Percentiles rank a stretch among this genome's conserved stretches.
Evolutionary conservation across 2,888 invertebrate species (phyloP).

Genomic region (Rutpela maculata): DNA sequence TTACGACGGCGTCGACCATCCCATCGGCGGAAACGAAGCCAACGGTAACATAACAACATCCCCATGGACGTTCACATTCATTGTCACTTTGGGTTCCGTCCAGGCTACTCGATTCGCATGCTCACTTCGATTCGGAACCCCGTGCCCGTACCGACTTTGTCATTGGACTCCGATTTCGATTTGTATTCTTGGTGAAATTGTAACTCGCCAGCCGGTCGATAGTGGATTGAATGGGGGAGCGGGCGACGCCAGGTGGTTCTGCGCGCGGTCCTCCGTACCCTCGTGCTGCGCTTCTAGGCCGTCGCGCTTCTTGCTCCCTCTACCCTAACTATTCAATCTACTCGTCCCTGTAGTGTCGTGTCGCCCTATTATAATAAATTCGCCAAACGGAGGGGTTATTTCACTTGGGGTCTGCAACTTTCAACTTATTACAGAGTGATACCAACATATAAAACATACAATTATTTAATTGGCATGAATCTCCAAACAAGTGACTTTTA

Average conservation of each 20-base stretch:
- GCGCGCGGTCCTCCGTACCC: constrained; percentile 69
- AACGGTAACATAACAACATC: constrained; percentile 51
- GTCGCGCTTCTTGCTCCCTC: constrained; percentile 51
- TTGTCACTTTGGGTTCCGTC: constrained; percentile 57
- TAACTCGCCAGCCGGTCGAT: constrained; percentile 73
- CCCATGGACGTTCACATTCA: constrained; percentile 58
- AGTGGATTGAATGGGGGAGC: constrained; percentile 73
- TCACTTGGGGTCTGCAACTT: constrained; percentile 32
- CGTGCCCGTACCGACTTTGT: constrained; percentile 66
- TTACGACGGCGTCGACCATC: constrained; percentile 67
- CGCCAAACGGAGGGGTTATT: constrained; percentile 38
- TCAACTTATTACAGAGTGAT: constrained; percentile 12
- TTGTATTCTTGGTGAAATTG: constrained; percentile 68
- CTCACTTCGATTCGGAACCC: constrained; percentile 65
- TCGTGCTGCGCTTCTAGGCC: constrained; percentile 64
- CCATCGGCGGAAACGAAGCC: constrained; percentile 52
- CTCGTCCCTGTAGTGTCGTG: constrained; percentile 11
- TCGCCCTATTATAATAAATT: constrained; percentile 23
- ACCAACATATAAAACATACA: background rate
- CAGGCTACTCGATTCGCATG: constrained; percentile 63
- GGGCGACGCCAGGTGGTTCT: constrained; percentile 74
- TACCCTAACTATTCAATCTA: constrained; percentile 31
- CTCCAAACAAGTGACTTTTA: background rate
- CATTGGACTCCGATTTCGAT: constrained; percentile 69
- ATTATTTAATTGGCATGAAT: background rate